Evolutionary conservation across 2,888 invertebrate species (phyloP), one percentile per base, ranked within the genome.

Genomic region (Monopis laevigella): DNA sequence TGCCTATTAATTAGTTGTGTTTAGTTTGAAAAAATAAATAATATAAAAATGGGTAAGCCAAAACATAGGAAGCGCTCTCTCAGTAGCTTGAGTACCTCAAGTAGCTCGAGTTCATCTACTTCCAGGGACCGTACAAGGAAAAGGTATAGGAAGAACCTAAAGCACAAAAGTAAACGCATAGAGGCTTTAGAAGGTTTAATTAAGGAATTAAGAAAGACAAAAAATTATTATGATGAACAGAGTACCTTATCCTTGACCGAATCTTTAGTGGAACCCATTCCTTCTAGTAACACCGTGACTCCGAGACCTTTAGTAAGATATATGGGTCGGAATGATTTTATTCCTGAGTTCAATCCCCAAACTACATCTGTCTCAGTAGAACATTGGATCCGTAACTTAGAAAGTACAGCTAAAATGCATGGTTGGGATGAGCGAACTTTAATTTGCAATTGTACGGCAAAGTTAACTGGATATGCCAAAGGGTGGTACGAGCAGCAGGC

Each of bases 341-440:
- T 45, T 6, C 42, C 47, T 13, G 44, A 45, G 26, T 46, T 46
- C 16, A 11, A 47, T 13, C 45, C 46, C 5, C 45, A 47, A 36
- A 39, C 29, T 8, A 34, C 41, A 7, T 24, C 43, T 12, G 40
- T 48, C 2, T 42, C 51, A 3, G 42, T 48, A 16, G 44, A 43
- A 21, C 48, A 46, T 11, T 51, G 51, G 51, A 41, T 49, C 10
- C 21, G 46, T 7, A 51, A 46, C 29, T 24, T 51, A 14, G 51
- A 50, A 18, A 41, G 41, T 30, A 40, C 41, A 8, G 45, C 47
- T 28, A 46, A 40, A 6, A 45, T 50, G 42, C 45, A 50, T 43
- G 45, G 43, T 6, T 52, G 50, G 50, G 47, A 51, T 39, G 46
- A 52, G 24, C 34, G 41, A 2, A 51, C 48, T 3, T 12, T 47